These are phyloP conservation scores for Leucophora obtusa DNA, from an alignment of 2,888 invertebrate species.

Conservation along the genomic window DNA sequence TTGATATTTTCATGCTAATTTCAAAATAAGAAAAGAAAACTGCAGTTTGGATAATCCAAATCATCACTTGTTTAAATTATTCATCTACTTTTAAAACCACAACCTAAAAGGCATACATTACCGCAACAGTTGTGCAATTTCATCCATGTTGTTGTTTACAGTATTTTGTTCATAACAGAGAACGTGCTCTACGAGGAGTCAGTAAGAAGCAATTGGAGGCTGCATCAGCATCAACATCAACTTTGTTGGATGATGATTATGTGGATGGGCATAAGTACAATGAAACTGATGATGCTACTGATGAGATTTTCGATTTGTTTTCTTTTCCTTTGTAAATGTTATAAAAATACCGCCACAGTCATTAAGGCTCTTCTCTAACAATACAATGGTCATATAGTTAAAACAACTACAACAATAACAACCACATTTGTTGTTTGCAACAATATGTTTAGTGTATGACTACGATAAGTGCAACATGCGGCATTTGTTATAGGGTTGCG, in stretches of 20 bases:
- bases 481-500: constrained; percentile 61
- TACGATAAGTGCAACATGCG: constrained; percentile 61
- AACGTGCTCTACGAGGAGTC: constrained; percentile 53
- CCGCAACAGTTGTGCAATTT: constrained; percentile 62
- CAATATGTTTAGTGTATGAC: constrained; percentile 38
- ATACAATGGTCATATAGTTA: constrained; percentile 47
- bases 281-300: constrained; percentile 47
- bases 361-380: constrained; percentile 44
- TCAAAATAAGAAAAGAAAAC: not conserved
- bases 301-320: constrained; percentile 23
- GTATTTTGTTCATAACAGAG: constrained; percentile 38
- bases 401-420: constrained; percentile 36
- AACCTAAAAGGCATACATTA: constrained; percentile 59
- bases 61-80: constrained; percentile 63
- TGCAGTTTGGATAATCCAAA: constrained; percentile 59
- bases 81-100: constrained; percentile 60
- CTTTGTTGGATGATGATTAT: constrained; percentile 40
- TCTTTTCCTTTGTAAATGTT: constrained; percentile 54
- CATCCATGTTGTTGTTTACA: constrained; percentile 7
- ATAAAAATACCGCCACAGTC: constrained; percentile 57
- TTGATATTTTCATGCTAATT: constrained; percentile 64
- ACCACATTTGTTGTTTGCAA: constrained; percentile 58
- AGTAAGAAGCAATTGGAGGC: constrained; percentile 37
- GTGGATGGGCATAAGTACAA: constrained; percentile 52
- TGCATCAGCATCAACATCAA: constrained; percentile 35